Conservation (phyloP, 2,797 vertebrate genomes). For the Crocodylus rhombifer region DNA sequence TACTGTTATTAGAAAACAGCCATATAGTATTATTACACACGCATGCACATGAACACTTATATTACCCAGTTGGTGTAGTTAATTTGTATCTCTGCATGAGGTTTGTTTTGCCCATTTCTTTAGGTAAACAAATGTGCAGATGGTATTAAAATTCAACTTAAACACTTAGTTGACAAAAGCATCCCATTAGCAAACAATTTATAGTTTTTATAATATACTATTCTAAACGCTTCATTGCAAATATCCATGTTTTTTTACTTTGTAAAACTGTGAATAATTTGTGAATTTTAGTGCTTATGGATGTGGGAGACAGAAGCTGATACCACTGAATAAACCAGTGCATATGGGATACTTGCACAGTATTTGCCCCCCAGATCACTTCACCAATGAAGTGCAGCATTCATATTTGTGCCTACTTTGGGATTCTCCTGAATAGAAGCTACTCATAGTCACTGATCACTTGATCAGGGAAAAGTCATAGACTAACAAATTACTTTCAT, state of each 20-base stretch:
- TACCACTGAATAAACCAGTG: neutral
- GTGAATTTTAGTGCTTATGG: neutral
- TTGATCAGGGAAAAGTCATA: neutral
- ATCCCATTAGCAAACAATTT: neutral
- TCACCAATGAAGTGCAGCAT: neutral
- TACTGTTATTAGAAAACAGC: neutral
- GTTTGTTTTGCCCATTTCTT: neutral
- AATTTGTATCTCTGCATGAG: neutral
- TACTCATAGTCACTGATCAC: neutral
- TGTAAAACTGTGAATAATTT: neutral
- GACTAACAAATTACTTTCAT: neutral
- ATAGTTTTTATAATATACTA: neutral
- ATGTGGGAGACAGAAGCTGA: neutral
- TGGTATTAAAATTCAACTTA: neutral
- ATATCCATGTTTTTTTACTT: neutral
- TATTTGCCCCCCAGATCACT: neutral
- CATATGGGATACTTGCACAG: neutral
- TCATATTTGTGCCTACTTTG: neutral
- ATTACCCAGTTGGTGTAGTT: neutral
- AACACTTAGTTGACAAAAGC: neutral
- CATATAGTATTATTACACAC: neutral
- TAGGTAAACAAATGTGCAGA: neutral
- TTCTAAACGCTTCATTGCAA: neutral
- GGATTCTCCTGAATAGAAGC: neutral
- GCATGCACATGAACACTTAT: accelerated